These are phyloP conservation scores for Microctonus aethiopoides DNA, from an alignment of 2,888 invertebrate genomes.

Conservation along the genomic window DNA sequence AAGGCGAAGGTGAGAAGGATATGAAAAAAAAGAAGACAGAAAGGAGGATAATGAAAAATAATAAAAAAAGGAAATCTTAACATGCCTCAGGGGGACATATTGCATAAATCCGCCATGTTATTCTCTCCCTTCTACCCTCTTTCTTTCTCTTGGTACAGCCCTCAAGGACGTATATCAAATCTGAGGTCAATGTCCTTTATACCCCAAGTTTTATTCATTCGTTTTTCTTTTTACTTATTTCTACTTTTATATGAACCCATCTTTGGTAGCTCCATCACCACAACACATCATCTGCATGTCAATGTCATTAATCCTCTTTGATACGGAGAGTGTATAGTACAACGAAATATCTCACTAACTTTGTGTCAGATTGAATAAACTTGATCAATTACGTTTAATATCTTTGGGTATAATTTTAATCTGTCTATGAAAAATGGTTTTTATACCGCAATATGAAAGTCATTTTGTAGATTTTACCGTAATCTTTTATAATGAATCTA, in stretches of 20 bases:
- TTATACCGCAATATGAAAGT: neutral
- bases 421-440: neutral
- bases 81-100: constrained; percentile 46
- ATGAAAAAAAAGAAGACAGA: too few species aligned
- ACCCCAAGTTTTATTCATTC: constrained; percentile 41
- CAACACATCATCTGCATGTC: constrained; percentile 56
- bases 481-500: too few species aligned
- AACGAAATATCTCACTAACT: neutral
- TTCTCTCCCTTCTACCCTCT: constrained; percentile 34
- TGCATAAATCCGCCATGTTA: constrained; percentile 63
- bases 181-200: constrained; percentile 61
- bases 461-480: neutral
- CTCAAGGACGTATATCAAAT: constrained; percentile 63
- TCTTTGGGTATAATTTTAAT: constrained; percentile 22
- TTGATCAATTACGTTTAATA: constrained; percentile 49
- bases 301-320: constrained; percentile 58
- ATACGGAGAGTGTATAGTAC: neutral
- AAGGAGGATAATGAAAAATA: constrained; percentile 6
- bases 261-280: constrained; percentile 41
- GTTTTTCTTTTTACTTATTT: constrained; percentile 40
- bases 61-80: constrained; percentile 42
- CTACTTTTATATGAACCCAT: constrained; percentile 28
- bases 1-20: constrained; percentile 18
- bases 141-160: constrained; percentile 39
- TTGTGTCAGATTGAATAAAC: neutral